A percentile compares a stretch with the other conserved stretches of the same genome.
These are phyloP conservation scores for Platycnemis pennipes DNA, from an alignment of 2,888 invertebrate species.

Conservation along the genomic window DNA sequence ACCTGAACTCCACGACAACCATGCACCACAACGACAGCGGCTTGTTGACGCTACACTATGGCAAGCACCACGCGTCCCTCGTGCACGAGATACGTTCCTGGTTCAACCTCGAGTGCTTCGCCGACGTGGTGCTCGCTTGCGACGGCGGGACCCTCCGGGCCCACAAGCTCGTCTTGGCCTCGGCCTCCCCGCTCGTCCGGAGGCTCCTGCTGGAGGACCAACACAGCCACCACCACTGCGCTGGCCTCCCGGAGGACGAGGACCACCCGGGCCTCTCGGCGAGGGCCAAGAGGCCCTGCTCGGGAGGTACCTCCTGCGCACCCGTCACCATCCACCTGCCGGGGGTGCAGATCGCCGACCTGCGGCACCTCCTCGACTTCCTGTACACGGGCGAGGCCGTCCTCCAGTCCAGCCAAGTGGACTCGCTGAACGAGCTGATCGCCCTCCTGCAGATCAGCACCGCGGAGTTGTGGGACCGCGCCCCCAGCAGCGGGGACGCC, in stretches of 20 bases:
- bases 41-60: conserved; percentile 94
- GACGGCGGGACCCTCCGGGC: conserved; percentile 90
- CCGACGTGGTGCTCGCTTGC: conserved; percentile 92
- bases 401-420: conserved; percentile 74
- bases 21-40: conserved; percentile 76
- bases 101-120: conserved; percentile 92
- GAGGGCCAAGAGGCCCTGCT: conserved; percentile 79
- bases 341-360: conserved; percentile 89
- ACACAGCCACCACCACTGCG: conserved; percentile 76
- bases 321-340: conserved; percentile 90
- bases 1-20: conserved; percentile 53
- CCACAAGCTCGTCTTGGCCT: conserved; percentile 92
- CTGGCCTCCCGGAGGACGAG: conserved; percentile 84
- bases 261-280: conserved; percentile 83
- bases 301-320: conserved; percentile 19
- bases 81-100: conserved; percentile 94
- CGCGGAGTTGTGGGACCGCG: conserved; percentile 66
- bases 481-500: background rate
- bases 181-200: conserved; percentile 92
- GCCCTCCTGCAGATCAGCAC: conserved; percentile 59
- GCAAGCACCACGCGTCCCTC: conserved; percentile 96
- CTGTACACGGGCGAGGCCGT: conserved; percentile 92
- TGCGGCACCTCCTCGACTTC: conserved; percentile 91
- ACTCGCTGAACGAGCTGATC: conserved; percentile 62
- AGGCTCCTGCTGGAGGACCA: conserved; percentile 78